Percentiles rank a stretch among this genome's conserved stretches.
These are phyloP conservation scores for Atractosteus spatula DNA, from an alignment of 2,113 vertebrate genomes.

Conservation along the genomic window DNA sequence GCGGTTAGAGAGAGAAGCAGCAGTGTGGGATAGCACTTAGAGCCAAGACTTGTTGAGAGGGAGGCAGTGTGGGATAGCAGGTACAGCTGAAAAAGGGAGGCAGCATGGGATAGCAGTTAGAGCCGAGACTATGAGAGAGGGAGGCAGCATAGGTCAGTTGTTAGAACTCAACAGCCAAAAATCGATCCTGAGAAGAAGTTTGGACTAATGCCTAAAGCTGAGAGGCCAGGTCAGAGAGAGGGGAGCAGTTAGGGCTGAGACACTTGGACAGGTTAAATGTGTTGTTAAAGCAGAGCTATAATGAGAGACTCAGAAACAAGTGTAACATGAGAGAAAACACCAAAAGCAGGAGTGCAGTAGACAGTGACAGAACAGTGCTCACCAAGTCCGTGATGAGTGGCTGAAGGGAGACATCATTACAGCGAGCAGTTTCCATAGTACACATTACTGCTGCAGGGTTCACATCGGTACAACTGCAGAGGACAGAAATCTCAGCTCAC, in stretches of 20 bases:
- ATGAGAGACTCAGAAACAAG: neutral
- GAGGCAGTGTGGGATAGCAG: neutral
- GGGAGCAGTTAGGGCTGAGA: neutral
- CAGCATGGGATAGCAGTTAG: too few species aligned
- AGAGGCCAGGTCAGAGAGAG: neutral
- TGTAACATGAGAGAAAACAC: neutral
- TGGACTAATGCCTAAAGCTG: neutral
- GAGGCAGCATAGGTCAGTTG: neutral
- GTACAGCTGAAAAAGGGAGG: too few species aligned
- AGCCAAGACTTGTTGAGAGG: neutral
- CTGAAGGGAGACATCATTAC: constrained; percentile 76
- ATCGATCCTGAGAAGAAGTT: neutral
- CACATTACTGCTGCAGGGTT: constrained; percentile 81
- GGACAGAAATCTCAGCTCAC: constrained; percentile 6
- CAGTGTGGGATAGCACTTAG: neutral
- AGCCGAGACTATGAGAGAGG: neutral
- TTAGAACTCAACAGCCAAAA: neutral
- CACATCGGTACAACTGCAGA: constrained; percentile 86
- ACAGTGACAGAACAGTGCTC: constrained; percentile 32
- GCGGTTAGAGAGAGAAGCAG: neutral
- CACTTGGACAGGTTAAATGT: too few species aligned
- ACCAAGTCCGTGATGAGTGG: constrained; percentile 89
- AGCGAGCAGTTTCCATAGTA: constrained; percentile 73
- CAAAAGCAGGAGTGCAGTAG: neutral
- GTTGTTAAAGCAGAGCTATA: neutral